phyloP scores from a whole-genome alignment of 2,888 invertebrate species.

The Drymonia ruficornis region DNA sequence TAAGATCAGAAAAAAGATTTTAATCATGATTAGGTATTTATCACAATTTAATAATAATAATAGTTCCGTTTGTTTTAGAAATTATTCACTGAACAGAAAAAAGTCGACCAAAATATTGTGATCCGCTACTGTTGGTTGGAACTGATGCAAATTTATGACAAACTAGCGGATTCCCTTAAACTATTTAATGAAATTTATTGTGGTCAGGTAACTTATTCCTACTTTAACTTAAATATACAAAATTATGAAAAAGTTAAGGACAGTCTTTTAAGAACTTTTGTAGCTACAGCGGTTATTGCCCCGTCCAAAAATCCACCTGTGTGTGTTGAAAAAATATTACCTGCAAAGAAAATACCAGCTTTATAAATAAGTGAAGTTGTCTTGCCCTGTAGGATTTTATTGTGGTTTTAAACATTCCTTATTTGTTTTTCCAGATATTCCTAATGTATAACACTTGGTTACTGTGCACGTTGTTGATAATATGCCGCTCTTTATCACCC shows the following conservation, averaged over 20 bases:
- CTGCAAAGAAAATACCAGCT: no score
- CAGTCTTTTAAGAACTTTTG: no score
- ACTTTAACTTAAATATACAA: no score
- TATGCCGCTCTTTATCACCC: conserved; percentile 62
- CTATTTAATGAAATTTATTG: conserved; percentile 63
- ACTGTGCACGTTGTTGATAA: conserved; percentile 52
- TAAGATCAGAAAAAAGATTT: conserved; percentile 29
- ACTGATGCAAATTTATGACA: conserved; percentile 69
- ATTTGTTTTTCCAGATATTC: conserved; percentile 44
- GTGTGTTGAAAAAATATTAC: neutral
- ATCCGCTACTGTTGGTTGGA: conserved; percentile 61
- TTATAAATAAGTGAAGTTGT: no score
- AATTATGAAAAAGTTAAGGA: no score
- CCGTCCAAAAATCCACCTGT: no score
- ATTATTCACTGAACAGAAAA: conserved; percentile 30
- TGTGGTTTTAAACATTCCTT: neutral
- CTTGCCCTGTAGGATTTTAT: neutral
- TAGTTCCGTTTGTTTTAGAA: conserved; percentile 24
- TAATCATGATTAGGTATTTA: neutral
- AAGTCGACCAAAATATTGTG: conserved; percentile 28
- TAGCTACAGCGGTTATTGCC: no score
- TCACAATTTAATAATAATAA: neutral
- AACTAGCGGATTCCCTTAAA: conserved; percentile 58
- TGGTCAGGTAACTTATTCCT: conserved; percentile 48
- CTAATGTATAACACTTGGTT: conserved; percentile 61